Percentiles rank a stretch among this genome's conserved stretches.
phyloP scores from a whole-genome alignment of 2,888 invertebrate species.

The Philhelius pedissequus region DNA sequence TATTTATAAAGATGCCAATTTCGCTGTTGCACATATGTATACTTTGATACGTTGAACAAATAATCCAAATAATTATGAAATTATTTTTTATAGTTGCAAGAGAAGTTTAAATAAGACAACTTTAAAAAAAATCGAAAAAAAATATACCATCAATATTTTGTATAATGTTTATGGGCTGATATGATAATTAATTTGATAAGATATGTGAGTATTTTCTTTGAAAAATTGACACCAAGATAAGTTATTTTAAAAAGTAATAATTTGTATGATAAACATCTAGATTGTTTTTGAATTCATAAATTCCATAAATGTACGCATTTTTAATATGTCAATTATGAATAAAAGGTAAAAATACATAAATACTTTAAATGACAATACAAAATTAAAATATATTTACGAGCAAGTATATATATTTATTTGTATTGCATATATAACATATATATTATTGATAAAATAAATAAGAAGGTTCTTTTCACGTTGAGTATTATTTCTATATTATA shows the following conservation, averaged over 20 bases:
- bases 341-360: slow-evolving; percentile 23
- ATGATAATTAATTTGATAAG: background rate
- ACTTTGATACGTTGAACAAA: background rate
- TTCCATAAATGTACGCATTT: background rate
- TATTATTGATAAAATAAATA: slow-evolving; percentile 29
- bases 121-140: background rate
- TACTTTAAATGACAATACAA: slow-evolving; percentile 19
- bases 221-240: slow-evolving; percentile 48
- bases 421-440: background rate
- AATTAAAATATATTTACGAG: background rate
- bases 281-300: slow-evolving; percentile 43
- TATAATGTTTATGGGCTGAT: background rate
- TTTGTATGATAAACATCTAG: slow-evolving; percentile 51
- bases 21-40: slow-evolving; percentile 1
- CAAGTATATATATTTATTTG: background rate
- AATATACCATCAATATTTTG: background rate
- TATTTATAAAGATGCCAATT: slow-evolving; percentile 34
- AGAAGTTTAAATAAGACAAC: background rate
- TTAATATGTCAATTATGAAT: slow-evolving; percentile 18
- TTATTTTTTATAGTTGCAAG: background rate
- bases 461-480: slow-evolving; percentile 15
- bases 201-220: slow-evolving; percentile 27
- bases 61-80: background rate
- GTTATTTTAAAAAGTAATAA: slow-evolving; percentile 22
- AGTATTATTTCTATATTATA: slow-evolving; percentile 34